Evolutionary conservation across 2,888 invertebrate genomes (phyloP).

Genomic region (Siphonodentalium dalli): DNA sequence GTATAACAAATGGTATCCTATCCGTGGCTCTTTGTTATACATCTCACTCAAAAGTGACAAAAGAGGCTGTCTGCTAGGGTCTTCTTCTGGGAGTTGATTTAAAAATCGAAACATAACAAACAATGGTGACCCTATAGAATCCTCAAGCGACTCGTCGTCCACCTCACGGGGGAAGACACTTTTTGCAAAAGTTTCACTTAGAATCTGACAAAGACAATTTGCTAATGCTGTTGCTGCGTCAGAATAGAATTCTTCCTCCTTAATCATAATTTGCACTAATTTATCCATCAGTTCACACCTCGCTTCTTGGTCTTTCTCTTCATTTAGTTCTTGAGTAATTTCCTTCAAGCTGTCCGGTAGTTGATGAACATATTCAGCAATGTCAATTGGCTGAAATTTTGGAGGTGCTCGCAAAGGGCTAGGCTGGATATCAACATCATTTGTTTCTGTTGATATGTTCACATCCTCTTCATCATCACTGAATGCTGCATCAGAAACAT

Average conservation of each 20-base stretch:
- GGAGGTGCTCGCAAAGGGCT: conserved; percentile 59
- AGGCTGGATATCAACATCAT: conserved; percentile 70
- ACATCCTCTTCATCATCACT: conserved; percentile 83
- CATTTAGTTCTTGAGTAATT: conserved; percentile 70
- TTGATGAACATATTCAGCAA: conserved; percentile 64
- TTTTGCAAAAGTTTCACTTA: conserved; percentile 68
- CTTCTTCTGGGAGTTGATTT: conserved; percentile 76
- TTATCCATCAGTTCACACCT: conserved; percentile 75
- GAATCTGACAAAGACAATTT: conserved; percentile 70
- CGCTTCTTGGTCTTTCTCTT: conserved; percentile 68
- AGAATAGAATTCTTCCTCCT: conserved; percentile 68
- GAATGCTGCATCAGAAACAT: conserved; percentile 76
- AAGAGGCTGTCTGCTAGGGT: conserved; percentile 79
- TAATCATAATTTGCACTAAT: conserved; percentile 71
- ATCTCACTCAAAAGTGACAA: conserved; percentile 83
- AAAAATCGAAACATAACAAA: conserved; percentile 88
- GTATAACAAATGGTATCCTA: conserved; percentile 87
- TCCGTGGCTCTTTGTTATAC: conserved; percentile 74
- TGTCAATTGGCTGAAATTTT: conserved; percentile 56
- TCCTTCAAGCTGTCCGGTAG: conserved; percentile 70
- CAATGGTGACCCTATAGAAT: conserved; percentile 82
- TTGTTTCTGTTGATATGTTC: conserved; percentile 71
- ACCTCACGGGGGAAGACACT: conserved; percentile 68
- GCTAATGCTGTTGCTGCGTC: conserved; percentile 71
- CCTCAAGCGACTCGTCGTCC: conserved; percentile 72